Conservation (phyloP, 1,140 invertebrate genomes). For the Drosophila repletoides region DNA sequence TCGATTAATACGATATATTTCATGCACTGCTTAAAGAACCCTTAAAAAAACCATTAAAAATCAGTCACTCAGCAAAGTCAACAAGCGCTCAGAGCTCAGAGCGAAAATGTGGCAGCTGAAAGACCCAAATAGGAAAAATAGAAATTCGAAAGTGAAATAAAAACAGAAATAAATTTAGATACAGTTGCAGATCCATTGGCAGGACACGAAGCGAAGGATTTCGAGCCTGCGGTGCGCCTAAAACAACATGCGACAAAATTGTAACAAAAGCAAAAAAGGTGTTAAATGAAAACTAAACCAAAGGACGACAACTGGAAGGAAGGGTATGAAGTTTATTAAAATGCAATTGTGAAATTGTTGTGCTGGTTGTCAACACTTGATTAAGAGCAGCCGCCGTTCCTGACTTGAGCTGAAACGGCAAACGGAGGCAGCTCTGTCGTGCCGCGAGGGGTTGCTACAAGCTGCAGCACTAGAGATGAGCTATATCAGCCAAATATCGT, state of each 20-base stretch:
- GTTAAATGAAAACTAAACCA: constrained; percentile 71
- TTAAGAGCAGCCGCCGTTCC: constrained; percentile 63
- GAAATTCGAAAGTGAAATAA: constrained; percentile 10
- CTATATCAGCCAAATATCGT: too few relatives aligned
- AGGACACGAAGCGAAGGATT: not conserved
- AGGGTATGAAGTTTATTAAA: constrained; percentile 62
- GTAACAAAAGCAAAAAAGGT: constrained; percentile 61
- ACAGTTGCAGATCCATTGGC: constrained; percentile 17
- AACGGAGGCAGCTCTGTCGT: too few relatives aligned
- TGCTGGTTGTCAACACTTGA: constrained; percentile 74
- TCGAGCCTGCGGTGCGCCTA: constrained; percentile 56
- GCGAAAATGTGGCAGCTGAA: constrained; percentile 55
- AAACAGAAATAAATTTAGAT: constrained; percentile 24
- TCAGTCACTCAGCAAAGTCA: constrained; percentile 51
- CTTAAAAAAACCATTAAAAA: constrained; percentile 11
- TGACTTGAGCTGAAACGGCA: constrained; percentile 9
- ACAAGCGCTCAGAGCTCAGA: constrained; percentile 42
- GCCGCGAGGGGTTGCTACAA: not conserved
- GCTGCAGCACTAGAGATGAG: too few relatives aligned
- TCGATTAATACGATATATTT: not conserved
- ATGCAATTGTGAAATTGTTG: constrained; percentile 73
- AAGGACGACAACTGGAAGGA: not conserved
- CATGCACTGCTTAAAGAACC: not conserved
- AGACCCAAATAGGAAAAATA: constrained; percentile 11
- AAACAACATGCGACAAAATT: constrained; percentile 64